Base-by-base conservation (phyloP, 2,888 invertebrate genomes). In the Lepidochrysops patricia region DNA sequence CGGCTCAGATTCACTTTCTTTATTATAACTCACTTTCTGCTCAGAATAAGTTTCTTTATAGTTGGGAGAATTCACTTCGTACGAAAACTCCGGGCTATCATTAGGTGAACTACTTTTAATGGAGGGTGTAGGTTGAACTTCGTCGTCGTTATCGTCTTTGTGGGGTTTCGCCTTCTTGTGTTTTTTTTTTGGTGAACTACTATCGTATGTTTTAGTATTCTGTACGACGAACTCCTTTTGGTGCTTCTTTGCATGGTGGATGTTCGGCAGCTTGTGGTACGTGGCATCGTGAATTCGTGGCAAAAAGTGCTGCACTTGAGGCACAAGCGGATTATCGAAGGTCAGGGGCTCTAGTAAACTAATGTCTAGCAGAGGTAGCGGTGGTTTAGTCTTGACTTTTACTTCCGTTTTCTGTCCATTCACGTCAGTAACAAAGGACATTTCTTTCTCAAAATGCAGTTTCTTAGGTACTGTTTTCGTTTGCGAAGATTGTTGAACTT, bases 271-370 rank as follows among this genome's bases (percentile, higher is more conserved):
- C 64, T 76, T 81, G 34, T 77, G 72, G 63, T 85, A 86, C 1
- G 77, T 84, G 4, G 80, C 82, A 37, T 79, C 70, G 60, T 71
- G 74, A 60, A 87, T 81, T 71, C 78, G 79, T 6, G 89, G 89
- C 56, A 90, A 74, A 66, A 77, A 89, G 66, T 89, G 88, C 71
- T 89, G 89, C 37, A 87, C 78, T 79, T 89, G 89, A 7, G 89
- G 84, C 13, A 89, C 89, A 27, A 89, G 68, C 3, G 90, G 87
- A 66, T 88, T 89, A 2, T 73, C 80, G 66, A 89, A 90, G 5
- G 80, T 82, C 62, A 89, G 70, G 3, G 89, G 89, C 64, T 89
- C 84, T 35, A 87, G 72, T 54, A 88, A 80, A 62, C 76, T 84
- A 27, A 89, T 72, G 60, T 89, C 84, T 56, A 89, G 64, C 1